Conservation (phyloP, 1,140 invertebrate genomes). For the Elymnias hypermnestra region DNA sequence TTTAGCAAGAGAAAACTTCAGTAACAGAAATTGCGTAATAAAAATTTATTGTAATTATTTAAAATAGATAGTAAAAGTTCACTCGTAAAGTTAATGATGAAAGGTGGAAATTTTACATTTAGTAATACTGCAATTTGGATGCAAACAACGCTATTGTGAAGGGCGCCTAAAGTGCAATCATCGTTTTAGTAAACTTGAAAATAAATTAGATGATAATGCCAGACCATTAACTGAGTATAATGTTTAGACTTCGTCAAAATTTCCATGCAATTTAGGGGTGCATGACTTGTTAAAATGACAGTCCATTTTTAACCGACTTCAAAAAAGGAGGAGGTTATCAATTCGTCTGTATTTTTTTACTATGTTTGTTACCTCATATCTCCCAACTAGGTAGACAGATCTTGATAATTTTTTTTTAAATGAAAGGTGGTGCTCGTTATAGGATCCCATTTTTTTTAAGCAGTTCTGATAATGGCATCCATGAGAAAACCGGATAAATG, state of each 20-base stretch:
- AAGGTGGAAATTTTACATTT: not conserved
- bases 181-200: not conserved
- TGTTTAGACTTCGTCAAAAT: constrained; percentile 1
- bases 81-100: not conserved
- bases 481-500: too few relatives aligned
- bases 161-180: constrained; percentile 5
- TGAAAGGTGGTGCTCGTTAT: too few relatives aligned
- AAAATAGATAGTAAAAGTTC: not conserved
- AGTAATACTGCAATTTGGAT: constrained; percentile 3
- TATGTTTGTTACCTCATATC: too few relatives aligned
- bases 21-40: too few relatives aligned
- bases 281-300: not conserved
- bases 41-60: not conserved
- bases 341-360: too few relatives aligned
- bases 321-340: too few relatives aligned
- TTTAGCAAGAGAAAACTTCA: too few relatives aligned
- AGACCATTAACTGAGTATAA: not conserved
- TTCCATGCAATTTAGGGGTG: constrained; percentile 1
- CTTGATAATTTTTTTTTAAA: too few relatives aligned
- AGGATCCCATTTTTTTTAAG: too few relatives aligned
- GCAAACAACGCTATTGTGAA: constrained; percentile 4
- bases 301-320: too few relatives aligned
- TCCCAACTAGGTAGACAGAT: too few relatives aligned
- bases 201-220: not conserved
- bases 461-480: too few relatives aligned